Percentiles rank a stretch among this genome's conserved stretches.
Conservation (phyloP, 2,888 invertebrate genomes). For the Herminia tarsipennalis region DNA sequence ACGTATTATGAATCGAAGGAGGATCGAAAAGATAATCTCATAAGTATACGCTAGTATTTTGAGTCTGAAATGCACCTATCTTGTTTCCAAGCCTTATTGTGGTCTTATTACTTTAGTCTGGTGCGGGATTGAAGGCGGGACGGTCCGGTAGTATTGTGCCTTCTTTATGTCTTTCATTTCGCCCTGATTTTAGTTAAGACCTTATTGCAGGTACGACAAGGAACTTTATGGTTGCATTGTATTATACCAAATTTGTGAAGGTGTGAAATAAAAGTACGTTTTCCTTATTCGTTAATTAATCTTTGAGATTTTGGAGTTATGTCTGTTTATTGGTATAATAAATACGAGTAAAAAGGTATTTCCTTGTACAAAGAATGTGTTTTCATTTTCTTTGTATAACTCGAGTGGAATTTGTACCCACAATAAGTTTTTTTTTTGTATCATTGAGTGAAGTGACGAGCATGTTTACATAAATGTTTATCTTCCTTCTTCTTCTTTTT, state of each 20-base stretch:
- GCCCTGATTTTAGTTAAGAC: conserved; percentile 13
- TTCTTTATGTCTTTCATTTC: conserved; percentile 44
- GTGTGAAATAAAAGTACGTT: neutral
- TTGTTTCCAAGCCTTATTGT: conserved; percentile 25
- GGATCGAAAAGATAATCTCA: conserved; percentile 14
- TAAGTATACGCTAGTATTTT: conserved; percentile 28
- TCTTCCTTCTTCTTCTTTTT: too few relatives aligned
- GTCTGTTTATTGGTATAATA: neutral
- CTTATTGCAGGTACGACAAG: conserved; percentile 7
- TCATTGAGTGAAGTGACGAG: too few relatives aligned
- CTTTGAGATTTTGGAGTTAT: neutral
- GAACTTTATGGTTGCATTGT: conserved; percentile 6
- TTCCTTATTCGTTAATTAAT: neutral
- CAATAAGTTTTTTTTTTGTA: too few relatives aligned
- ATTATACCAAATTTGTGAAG: conserved; percentile 1
- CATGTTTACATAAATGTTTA: too few relatives aligned
- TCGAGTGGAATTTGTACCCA: too few relatives aligned
- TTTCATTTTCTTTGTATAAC: too few relatives aligned
- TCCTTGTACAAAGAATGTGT: too few relatives aligned
- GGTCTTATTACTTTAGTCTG: conserved; percentile 36
- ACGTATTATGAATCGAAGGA: neutral
- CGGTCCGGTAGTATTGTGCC: conserved; percentile 25
- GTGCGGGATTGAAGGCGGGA: conserved; percentile 24
- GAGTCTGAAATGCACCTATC: conserved; percentile 27
- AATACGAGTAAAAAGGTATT: too few relatives aligned